Percentiles rank a stretch among this genome's conserved stretches.
These are phyloP conservation scores for Melinaea marsaeus DNA, from an alignment of 2,888 invertebrate species.

Conservation along the genomic window DNA sequence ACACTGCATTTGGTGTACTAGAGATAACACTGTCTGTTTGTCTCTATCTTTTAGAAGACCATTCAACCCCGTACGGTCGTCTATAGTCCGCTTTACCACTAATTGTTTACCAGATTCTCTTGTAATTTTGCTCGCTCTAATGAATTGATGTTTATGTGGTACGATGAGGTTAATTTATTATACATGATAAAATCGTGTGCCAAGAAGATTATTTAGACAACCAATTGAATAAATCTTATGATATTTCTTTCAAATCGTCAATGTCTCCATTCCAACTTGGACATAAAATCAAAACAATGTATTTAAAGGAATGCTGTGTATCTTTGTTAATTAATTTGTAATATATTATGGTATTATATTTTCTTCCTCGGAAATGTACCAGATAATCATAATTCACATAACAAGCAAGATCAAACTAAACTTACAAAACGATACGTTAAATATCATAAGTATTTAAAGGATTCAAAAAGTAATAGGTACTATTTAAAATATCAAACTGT, in stretches of 20 bases:
- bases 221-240: no score
- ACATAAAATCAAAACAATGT: no score
- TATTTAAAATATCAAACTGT: not conserved
- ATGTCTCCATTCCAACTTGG: no score
- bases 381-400: slow-evolving; percentile 2
- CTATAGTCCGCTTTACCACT: slow-evolving; percentile 15
- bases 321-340: not conserved
- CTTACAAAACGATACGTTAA: not conserved
- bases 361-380: slow-evolving; percentile 1
- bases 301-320: no score
- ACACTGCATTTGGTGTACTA: slow-evolving; percentile 4
- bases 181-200: slow-evolving; percentile 23
- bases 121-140: slow-evolving; percentile 21
- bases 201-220: slow-evolving; percentile 18
- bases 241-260: no score
- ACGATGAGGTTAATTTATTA: slow-evolving; percentile 16
- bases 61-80: slow-evolving; percentile 19
- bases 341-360: not conserved
- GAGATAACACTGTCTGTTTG: slow-evolving; percentile 2
- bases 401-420: slow-evolving; percentile 4
- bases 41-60: slow-evolving; percentile 1
- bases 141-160: slow-evolving; percentile 21
- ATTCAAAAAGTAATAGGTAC: not conserved
- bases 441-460: not conserved
- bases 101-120: slow-evolving; percentile 9